A percentile compares a stretch with the other conserved stretches of the same genome.
Conservation (phyloP, 2,888 invertebrate genomes). For the Willowsia nigromaculata region DNA sequence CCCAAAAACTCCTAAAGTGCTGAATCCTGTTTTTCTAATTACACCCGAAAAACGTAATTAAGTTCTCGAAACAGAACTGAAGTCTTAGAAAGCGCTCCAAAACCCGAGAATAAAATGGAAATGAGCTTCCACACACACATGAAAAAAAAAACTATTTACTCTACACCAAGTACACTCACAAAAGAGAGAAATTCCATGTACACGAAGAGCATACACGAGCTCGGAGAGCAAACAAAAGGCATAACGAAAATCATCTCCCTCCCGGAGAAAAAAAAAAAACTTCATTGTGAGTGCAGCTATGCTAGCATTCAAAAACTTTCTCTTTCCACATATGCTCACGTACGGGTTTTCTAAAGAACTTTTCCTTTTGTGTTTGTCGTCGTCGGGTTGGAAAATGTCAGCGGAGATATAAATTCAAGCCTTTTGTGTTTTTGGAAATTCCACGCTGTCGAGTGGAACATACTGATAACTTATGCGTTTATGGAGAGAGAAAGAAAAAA, state of each 20-base stretch:
- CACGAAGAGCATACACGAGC: not conserved
- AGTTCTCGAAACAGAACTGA: not conserved
- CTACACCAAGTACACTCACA: not conserved
- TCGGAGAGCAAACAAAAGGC: not conserved
- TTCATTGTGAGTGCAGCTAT: too few relatives aligned
- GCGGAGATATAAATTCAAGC: too few relatives aligned
- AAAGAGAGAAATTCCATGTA: constrained; percentile 18
- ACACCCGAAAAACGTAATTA: constrained; percentile 43
- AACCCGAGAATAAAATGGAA: not conserved
- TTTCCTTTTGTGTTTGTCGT: too few relatives aligned
- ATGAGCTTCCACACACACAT: not conserved
- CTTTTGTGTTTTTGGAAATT: too few relatives aligned
- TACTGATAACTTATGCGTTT: too few relatives aligned
- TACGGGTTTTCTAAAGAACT: too few relatives aligned
- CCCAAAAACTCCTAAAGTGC: constrained; percentile 22
- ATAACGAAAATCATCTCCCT: not conserved
- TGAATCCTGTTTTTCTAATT: constrained; percentile 37
- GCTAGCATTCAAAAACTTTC: too few relatives aligned
- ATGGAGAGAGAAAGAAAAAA: too few relatives aligned
- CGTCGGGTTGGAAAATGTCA: too few relatives aligned
- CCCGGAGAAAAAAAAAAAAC: not conserved
- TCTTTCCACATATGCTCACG: too few relatives aligned
- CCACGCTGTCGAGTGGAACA: too few relatives aligned
- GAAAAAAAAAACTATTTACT: not conserved
- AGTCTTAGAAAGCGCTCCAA: too few relatives aligned